A percentile compares a stretch with the other conserved stretches of the same genome.
Evolutionary conservation across 1,140 invertebrate genomes (phyloP).

Genomic region (Hyles euphorbiae): DNA sequence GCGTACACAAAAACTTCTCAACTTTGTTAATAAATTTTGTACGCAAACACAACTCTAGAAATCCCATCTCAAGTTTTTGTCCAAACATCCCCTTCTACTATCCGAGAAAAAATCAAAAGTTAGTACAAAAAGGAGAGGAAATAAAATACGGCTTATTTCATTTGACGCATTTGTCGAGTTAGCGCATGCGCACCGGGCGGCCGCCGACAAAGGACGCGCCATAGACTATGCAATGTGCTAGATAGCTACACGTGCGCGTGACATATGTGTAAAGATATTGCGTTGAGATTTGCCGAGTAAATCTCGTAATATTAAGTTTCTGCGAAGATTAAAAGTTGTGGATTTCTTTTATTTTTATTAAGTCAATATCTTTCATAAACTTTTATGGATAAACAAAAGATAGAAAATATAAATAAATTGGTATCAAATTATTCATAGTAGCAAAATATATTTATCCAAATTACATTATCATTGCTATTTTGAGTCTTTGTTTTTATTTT

Average conservation of each 20-base stretch:
- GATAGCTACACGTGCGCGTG: not conserved
- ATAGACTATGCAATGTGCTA: not conserved
- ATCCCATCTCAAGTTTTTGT: conserved; percentile 19
- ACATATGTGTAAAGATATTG: not conserved
- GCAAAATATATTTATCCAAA: too few relatives aligned
- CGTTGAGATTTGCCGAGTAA: not conserved
- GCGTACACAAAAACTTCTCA: too few relatives aligned
- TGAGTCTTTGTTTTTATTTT: too few relatives aligned
- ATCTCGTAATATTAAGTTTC: not conserved
- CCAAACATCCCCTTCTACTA: conserved; percentile 31
- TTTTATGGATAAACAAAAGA: too few relatives aligned
- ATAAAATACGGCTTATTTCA: conserved; percentile 73
- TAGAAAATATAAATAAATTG: too few relatives aligned
- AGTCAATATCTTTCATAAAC: too few relatives aligned
- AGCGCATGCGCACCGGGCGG: conserved; percentile 68
- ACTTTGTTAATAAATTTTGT: too few relatives aligned
- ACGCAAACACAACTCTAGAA: too few relatives aligned
- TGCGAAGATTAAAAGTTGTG: not conserved
- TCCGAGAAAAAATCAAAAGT: conserved; percentile 47
- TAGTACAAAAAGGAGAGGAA: conserved; percentile 63
- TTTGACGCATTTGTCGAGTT: conserved; percentile 71
- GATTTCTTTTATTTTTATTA: not conserved
- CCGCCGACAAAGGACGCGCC: conserved; percentile 57
- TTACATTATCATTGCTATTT: too few relatives aligned
- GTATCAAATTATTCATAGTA: too few relatives aligned